Conservation (phyloP, 2,888 invertebrate species). For the Ectemnius continuus region DNA sequence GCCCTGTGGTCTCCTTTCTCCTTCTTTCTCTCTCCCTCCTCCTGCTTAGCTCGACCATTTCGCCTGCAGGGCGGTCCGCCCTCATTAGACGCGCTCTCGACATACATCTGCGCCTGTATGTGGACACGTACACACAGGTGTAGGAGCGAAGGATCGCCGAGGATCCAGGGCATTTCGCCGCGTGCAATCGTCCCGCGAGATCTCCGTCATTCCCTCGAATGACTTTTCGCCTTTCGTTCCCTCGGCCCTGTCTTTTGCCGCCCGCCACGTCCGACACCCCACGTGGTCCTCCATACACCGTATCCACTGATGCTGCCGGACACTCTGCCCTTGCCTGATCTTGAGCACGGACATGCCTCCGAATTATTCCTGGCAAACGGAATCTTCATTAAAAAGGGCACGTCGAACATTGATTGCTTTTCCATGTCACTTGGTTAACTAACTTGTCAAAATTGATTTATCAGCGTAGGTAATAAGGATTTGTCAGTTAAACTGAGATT, state of each 20-base stretch:
- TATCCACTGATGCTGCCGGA: too few species aligned
- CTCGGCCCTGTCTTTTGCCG: slow-evolving; percentile 13
- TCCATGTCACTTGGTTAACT: too few species aligned
- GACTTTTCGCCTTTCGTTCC: slow-evolving; percentile 58
- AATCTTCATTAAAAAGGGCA: too few species aligned
- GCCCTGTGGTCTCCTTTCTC: slow-evolving; percentile 5
- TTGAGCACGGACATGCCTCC: too few species aligned
- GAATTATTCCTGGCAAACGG: too few species aligned
- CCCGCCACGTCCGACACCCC: not conserved
- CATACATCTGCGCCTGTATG: slow-evolving; percentile 4
- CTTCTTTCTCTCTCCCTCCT: too few species aligned
- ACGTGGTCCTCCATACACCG: too few species aligned
- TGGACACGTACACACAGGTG: slow-evolving; percentile 22
- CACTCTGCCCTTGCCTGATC: too few species aligned
- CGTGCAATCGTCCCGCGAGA: slow-evolving; percentile 54
- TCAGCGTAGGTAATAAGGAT: too few species aligned
- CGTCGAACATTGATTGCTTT: too few species aligned
- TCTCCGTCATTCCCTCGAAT: slow-evolving; percentile 61
- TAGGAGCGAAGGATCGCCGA: slow-evolving; percentile 22
- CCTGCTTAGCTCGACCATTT: slow-evolving; percentile 35
- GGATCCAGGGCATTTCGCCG: slow-evolving; percentile 37
- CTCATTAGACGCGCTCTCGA: slow-evolving; percentile 61
- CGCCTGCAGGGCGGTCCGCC: slow-evolving; percentile 66
- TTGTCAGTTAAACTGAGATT: too few species aligned
- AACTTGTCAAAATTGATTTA: too few species aligned